Base-by-base conservation (phyloP, 2,888 invertebrate genomes). In the Drosophila monieri region DNA sequence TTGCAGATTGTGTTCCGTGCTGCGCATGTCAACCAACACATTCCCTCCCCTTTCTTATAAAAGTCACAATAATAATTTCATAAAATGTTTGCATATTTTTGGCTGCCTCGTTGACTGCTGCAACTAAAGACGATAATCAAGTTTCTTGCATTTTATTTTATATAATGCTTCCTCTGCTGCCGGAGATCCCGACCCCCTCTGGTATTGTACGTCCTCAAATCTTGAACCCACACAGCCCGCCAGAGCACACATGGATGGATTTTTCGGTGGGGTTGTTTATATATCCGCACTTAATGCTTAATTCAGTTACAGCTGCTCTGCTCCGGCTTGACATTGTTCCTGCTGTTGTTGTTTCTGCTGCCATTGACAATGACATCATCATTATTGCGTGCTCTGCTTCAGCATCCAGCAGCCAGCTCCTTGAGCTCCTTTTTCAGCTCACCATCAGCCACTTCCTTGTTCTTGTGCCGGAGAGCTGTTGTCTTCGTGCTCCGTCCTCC, bases 281-380 rank as follows among this genome's bases (percentile, higher is more conserved):
- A 78, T 76, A 85, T 87, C 85, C 88, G 88, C 88, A 85, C 85
- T 85, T 85, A 85, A 88, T 85, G 88, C 85, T 85, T 88, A 85
- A 85, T 85, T 85, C 88, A 85, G 81, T 83, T 83, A 88, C 86
- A 83, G 79, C 88, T 88, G 79, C 80, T 84, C 73, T 55, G 76
- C 58, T 68, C 39, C 39, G 35, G 35, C n/a, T 32, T 58, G 64
- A 61, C 76, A 60, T 70, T 62, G 65, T 71, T 67, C 57, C 47
- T 74, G 65, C 30, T 62, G 71, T 55, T 74, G 77, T 35, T 73
- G 73, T 55, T 76, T 59, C 54, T 68, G 64, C 52, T 77, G 57
- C 72, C 85, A 88, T 90, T 90, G 89, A 90, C 90, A 90, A 90
- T 90, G 89, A 89, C 89, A 90, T 90, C 89, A 90, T 88, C 89